Evolutionary conservation across 1,140 invertebrate species (phyloP).

Genomic region (Pseudoatta argentina): DNA sequence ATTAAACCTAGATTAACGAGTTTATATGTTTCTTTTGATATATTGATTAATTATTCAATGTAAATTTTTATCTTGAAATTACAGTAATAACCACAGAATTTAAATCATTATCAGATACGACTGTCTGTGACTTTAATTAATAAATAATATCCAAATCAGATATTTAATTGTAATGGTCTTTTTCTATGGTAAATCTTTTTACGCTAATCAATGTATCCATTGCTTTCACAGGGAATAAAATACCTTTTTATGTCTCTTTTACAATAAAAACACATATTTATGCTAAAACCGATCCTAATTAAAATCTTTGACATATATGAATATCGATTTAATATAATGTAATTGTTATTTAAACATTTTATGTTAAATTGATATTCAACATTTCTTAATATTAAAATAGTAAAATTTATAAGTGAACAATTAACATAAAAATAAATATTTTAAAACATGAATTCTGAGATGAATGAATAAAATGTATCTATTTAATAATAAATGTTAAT

Average conservation of each 20-base stretch:
- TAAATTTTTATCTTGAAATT: not conserved
- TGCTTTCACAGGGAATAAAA: not conserved
- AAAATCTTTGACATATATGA: no score
- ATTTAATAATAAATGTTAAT: no score
- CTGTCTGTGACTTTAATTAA: not conserved
- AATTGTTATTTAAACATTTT: no score
- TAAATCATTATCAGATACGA: not conserved
- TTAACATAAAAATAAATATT: no score
- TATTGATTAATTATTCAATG: not conserved
- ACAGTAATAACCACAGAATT: not conserved
- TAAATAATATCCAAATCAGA: not conserved
- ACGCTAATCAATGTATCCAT: not conserved
- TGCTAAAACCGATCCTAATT: no score
- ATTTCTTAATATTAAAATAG: no score
- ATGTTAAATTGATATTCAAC: no score
- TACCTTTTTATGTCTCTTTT: not conserved
- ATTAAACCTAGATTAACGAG: not conserved
- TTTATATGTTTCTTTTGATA: not conserved
- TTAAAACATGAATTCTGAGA: no score
- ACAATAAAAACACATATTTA: no score
- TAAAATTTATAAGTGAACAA: no score
- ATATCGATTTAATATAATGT: no score
- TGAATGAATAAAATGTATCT: no score
- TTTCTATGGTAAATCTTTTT: not conserved
- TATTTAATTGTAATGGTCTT: not conserved